Conservation (phyloP, 2,888 invertebrate species). For the Kryphioiulus occultus region DNA sequence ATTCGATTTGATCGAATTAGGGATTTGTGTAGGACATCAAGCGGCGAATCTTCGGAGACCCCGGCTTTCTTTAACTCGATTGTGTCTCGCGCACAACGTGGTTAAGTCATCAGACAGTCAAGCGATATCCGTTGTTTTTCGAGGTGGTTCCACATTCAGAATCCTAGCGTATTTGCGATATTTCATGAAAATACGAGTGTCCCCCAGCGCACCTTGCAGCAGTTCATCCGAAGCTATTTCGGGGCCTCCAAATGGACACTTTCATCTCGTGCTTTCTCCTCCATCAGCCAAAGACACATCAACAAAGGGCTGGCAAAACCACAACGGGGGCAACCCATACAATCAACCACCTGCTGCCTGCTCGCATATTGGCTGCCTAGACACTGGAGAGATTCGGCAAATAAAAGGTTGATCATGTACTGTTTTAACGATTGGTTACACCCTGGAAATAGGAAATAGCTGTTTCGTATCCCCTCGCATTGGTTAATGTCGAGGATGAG, state of each 20-base stretch:
- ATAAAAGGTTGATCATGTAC: neutral
- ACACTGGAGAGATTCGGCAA: neutral
- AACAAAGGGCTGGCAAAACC: neutral
- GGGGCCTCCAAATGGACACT: neutral
- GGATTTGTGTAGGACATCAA: neutral
- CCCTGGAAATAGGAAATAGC: neutral
- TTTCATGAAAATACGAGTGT: neutral
- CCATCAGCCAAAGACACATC: neutral
- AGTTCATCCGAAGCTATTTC: neutral
- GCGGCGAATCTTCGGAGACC: neutral
- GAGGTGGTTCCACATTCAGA: neutral
- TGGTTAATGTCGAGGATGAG: neutral
- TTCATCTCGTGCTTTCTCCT: neutral
- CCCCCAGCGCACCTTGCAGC: neutral
- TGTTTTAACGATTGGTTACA: neutral
- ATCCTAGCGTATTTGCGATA: neutral
- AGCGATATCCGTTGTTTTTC: neutral
- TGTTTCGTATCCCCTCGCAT: neutral
- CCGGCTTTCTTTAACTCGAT: neutral
- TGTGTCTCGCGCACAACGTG: neutral
- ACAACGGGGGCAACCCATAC: neutral
- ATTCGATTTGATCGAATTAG: slow-evolving; percentile 1
- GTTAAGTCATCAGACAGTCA: neutral
- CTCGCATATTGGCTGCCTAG: neutral
- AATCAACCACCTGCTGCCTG: slow-evolving; percentile 4